Percentiles rank a stretch among this genome's conserved stretches.
phyloP scores from a whole-genome alignment of 2,113 vertebrate genomes.

The Tricholaema leucomelas region DNA sequence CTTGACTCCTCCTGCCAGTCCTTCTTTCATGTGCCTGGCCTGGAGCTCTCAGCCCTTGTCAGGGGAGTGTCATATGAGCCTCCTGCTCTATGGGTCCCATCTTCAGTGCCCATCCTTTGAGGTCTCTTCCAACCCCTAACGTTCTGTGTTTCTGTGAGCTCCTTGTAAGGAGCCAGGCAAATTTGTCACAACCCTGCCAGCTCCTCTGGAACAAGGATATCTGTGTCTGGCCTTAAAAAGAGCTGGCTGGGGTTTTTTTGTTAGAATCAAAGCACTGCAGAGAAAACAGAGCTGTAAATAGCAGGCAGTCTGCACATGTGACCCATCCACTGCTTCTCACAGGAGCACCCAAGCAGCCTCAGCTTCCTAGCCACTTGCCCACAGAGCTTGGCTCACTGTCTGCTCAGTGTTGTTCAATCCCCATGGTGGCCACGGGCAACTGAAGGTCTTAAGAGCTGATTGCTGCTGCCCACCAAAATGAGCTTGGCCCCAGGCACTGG shows the following conservation, averaged over 20 bases:
- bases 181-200: not conserved
- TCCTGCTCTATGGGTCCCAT: fast-evolving
- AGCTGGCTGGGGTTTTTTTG: not conserved
- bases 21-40: not conserved
- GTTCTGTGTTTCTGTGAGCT: not conserved
- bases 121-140: too few species aligned
- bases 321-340: not conserved
- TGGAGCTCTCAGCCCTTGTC: not conserved
- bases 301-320: not conserved
- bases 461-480: too few species aligned
- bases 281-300: not conserved
- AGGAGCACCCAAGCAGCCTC: not conserved
- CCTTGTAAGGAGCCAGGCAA: not conserved
- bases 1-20: not conserved
- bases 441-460: not conserved
- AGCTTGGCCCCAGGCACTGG: too few species aligned
- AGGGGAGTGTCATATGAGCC: not conserved
- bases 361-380: not conserved
- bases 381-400: not conserved
- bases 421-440: not conserved
- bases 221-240: not conserved
- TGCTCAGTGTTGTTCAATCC: not conserved
- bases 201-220: not conserved
- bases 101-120: not conserved
- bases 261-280: not conserved